Conservation (phyloP, 2,113 vertebrate genomes). For the Strix aluco region DNA sequence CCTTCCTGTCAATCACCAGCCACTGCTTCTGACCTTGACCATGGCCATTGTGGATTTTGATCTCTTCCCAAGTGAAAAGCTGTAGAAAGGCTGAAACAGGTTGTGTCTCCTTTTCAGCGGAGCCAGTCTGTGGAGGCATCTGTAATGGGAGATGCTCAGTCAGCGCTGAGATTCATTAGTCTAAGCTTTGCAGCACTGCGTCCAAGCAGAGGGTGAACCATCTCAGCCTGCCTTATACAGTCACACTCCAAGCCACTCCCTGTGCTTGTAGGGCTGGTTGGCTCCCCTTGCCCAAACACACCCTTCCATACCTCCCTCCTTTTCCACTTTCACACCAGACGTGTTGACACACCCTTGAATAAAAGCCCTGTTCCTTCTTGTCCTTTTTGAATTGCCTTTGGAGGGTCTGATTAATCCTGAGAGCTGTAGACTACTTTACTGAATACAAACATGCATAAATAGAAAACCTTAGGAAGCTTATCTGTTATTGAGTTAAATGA, state of each 20-base stretch:
- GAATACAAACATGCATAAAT: neutral
- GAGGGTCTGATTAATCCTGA: neutral
- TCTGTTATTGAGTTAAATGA: neutral
- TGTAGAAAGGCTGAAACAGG: neutral
- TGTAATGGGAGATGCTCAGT: fast-evolving
- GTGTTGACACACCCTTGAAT: neutral
- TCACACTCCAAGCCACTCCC: conserved; percentile 16
- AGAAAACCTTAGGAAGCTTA: neutral
- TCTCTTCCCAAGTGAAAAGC: conserved; percentile 62
- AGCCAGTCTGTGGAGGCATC: conserved; percentile 54
- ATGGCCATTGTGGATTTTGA: neutral
- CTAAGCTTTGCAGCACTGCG: neutral
- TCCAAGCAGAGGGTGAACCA: neutral
- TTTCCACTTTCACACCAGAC: neutral
- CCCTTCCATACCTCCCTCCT: neutral
- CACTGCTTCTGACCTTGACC: conserved; percentile 51
- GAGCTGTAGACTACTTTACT: neutral
- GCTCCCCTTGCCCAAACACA: neutral
- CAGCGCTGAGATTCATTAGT: neutral
- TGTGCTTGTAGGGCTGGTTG: neutral
- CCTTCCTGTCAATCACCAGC: conserved; percentile 79
- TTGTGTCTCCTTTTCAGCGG: neutral
- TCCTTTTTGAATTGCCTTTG: neutral
- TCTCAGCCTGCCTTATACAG: conserved; percentile 5
- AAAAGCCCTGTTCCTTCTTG: neutral